A percentile compares a stretch with the other conserved stretches of the same genome.
These are phyloP conservation scores for Trichomalopsis sarcophagae DNA, from an alignment of 1,140 invertebrate species.

Conservation along the genomic window DNA sequence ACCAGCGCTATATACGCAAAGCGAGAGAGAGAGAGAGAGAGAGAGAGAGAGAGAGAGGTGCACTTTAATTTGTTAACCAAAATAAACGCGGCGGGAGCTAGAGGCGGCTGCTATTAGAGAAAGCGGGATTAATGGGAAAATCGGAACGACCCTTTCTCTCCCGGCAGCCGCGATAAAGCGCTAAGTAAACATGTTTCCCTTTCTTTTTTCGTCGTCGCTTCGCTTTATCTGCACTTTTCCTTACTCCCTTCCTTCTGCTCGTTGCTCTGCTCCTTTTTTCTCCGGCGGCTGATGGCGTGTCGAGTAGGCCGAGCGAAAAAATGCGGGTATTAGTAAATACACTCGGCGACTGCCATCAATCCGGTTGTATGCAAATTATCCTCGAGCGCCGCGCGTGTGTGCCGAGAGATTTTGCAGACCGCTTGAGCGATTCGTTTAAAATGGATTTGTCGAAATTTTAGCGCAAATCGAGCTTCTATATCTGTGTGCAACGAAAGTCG, in stretches of 20 bases:
- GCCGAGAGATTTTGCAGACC: background rate
- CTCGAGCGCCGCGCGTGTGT: background rate
- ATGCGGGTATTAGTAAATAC: conserved; percentile 38
- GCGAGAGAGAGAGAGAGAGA: background rate
- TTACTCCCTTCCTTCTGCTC: conserved; percentile 3
- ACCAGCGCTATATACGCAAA: background rate
- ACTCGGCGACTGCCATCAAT: background rate
- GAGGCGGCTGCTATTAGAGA: conserved; percentile 61
- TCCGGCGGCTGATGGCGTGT: background rate
- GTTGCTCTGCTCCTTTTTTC: conserved; percentile 17
- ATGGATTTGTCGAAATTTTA: background rate
- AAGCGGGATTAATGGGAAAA: conserved; percentile 63
- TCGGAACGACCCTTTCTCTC: conserved; percentile 54
- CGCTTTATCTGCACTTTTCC: conserved; percentile 29
- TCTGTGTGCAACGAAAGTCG: background rate
- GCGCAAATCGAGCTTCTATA: background rate
- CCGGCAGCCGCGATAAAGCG: conserved; percentile 57
- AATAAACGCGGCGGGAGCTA: conserved; percentile 54
- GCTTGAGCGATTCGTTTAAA: conserved; percentile 4
- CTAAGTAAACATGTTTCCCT: conserved; percentile 61
- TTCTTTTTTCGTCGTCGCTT: conserved; percentile 37
- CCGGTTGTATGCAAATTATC: background rate
- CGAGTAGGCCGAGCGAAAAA: background rate
- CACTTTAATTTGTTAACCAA: conserved; percentile 65
- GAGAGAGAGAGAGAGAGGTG: background rate